Base-by-base conservation (phyloP, 2,113 vertebrate genomes). In the Epinephelus lanceolatus region DNA sequence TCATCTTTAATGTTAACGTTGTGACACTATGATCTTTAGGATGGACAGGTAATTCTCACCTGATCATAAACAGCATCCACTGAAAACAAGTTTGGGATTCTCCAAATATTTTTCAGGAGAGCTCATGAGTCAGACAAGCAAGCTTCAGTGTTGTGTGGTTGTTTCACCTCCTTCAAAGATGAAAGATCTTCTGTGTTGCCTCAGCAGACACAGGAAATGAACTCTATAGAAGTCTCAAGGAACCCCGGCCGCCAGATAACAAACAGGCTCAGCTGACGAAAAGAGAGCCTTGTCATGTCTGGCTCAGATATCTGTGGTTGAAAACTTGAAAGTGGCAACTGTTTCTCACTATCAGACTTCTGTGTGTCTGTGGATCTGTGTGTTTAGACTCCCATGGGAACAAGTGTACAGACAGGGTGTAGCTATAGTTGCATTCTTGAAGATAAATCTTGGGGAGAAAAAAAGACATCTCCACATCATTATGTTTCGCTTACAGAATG, bases 171-270 rank as follows among this genome's bases (percentile, higher is more conserved):
- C 86, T 89, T 76, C 86, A 80, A 86, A 86, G 90, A 92, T 93
- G 86, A 92, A 90, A 91, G 75, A 33, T 83, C 33, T 17, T 57
- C 56, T 45, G 62, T 79, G 80, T 91, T 91, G 79, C 86, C 85
- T 92, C 90, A 88, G 77, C 86, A 92, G 87, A 89, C 84, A 73
- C 92, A 90, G 90, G 86, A 93, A 92, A 92, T 91, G 86, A 92
- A 89, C 91, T 84, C 90, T 11, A 72, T 8, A 83, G 80, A 90
- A 86, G 86, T 84, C 86, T 92, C 79, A 77, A 85, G 91, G 87
- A 93, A 87, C 81, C 74, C 86, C 68, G 63, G 76, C 71, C 78
- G 84, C 80, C 71, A 78, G 78, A 89, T 85, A 92, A 89, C 84
- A 90, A 91, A 93, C 89, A 71, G 76, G 79, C 84, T 83, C 81